Conservation (phyloP, 2,113 vertebrate genomes). For the Potamarius usumacintae region DNA sequence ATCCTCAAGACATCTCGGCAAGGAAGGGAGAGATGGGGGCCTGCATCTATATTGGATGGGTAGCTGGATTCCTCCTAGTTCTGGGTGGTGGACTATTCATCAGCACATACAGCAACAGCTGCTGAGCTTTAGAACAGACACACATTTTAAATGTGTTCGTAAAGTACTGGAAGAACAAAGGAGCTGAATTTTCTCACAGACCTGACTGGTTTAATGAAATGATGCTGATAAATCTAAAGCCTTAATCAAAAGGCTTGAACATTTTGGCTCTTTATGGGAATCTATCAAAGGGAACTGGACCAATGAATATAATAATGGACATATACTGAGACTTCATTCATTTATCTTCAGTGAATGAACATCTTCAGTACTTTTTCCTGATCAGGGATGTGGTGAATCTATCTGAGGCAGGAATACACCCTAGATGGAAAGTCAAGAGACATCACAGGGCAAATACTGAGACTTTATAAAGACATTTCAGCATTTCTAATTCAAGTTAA, state of each 20-base stretch:
- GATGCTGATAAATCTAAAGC: background rate
- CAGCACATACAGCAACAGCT: constrained; percentile 63
- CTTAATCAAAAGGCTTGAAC: background rate
- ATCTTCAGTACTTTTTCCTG: background rate
- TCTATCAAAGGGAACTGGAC: background rate
- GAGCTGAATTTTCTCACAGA: background rate
- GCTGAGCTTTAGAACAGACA: constrained; percentile 51
- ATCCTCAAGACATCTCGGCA: constrained; percentile 71
- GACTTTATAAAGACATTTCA: background rate
- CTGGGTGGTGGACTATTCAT: constrained; percentile 83
- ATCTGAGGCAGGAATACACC: background rate
- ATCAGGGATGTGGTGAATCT: background rate
- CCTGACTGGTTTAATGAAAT: background rate
- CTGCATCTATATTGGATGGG: constrained; percentile 87
- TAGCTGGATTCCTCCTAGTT: constrained; percentile 77
- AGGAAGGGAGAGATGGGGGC: constrained; percentile 84
- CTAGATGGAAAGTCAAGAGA: background rate
- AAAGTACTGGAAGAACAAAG: background rate
- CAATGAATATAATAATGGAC: background rate
- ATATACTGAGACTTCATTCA: background rate
- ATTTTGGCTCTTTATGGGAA: background rate
- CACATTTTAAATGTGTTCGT: background rate
- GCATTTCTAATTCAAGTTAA: background rate
- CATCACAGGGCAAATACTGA: background rate
- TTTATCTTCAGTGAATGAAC: no score